Evolutionary conservation across 2,797 vertebrate species (phyloP).

Genomic region (Sebastes glaucus): DNA sequence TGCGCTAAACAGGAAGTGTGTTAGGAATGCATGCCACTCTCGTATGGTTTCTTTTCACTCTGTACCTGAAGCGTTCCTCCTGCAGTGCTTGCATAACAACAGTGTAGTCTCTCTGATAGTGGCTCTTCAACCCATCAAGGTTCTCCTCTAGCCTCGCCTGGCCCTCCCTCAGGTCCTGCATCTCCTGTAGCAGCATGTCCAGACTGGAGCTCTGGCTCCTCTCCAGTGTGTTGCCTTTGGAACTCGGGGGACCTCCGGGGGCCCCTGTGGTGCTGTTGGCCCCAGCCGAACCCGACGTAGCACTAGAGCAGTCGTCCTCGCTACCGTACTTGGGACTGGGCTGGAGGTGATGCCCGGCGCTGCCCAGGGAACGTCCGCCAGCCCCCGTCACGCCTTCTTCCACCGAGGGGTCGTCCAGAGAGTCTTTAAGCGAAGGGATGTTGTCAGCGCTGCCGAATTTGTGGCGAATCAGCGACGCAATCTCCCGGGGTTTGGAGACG

Average conservation of each 20-base stretch:
- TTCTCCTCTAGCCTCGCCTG: slow-evolving; percentile 91
- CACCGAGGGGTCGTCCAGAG: slow-evolving; percentile 87
- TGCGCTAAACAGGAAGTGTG: background rate
- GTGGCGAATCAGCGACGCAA: slow-evolving; percentile 92
- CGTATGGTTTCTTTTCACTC: background rate
- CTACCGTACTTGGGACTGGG: slow-evolving; percentile 94
- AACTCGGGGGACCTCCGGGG: slow-evolving; percentile 91
- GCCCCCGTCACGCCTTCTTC: slow-evolving; percentile 74
- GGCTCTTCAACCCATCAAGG: slow-evolving; percentile 90
- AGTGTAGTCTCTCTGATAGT: slow-evolving; percentile 93
- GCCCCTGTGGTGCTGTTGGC: slow-evolving; percentile 90
- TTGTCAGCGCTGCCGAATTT: slow-evolving; percentile 96
- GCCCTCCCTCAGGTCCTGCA: slow-evolving; percentile 93
- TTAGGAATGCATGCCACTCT: background rate
- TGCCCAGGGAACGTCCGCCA: slow-evolving; percentile 81
- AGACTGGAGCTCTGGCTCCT: slow-evolving; percentile 86
- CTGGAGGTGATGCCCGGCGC: slow-evolving; percentile 86
- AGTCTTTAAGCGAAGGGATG: slow-evolving; percentile 92
- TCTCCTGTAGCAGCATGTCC: slow-evolving; percentile 92
- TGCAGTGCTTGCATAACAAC: slow-evolving; percentile 93
- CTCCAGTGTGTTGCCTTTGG: slow-evolving; percentile 94
- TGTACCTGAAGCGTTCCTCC: slow-evolving; percentile 96
- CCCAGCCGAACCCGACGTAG: slow-evolving; percentile 93
- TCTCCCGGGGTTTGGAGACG: slow-evolving; percentile 95
- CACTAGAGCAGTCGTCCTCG: slow-evolving; percentile 97